Evolutionary conservation across 1,140 invertebrate genomes (phyloP), one percentile per base, ranked within the genome.

Genomic region (Plodia interpunctella): DNA sequence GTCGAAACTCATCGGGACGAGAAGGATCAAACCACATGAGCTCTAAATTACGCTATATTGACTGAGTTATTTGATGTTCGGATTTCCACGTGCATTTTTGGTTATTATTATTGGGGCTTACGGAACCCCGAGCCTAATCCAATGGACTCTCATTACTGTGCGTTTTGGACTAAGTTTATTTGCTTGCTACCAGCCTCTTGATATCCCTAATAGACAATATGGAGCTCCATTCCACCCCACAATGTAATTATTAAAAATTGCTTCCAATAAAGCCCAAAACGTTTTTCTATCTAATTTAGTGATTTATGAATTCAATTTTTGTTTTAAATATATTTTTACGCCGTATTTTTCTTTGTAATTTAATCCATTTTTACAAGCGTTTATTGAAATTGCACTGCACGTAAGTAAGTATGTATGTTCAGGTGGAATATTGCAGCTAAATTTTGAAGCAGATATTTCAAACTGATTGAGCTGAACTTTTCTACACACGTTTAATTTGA

Each of bases 201-300:
- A 70, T 80, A 73, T 69, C 74, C 73, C 60, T 78, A 84, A 86
- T 80, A 78, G 81, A 70, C 72, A 72, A 38, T 78, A 78, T 69
- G 70, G 70, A 73, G 70, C 55, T 72, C 57, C 54, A 57, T 76
- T 44, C 38, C 38, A 6, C 30, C 30, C 38, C 38, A 17, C 13
- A 86, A 86, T 68, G 62, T 86, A 85, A 88, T 87, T 88, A 88
- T 87, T 85, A 88, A 87, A 88, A 88, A 88, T 87, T 87, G 82
- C 78, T 81, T 82, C 66, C 69, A 69, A 75, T 82, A 73, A 78
- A 73, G 69, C 72, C 63, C 67, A 62, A 74, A 72, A 73, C 75
- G 69, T 74, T 74, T 72, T 73, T 72, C 55, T 28, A 50, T 68
- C 76, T 62, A 49, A 18, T 57, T 57, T 44, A 17, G n/a, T 21